Evolutionary conservation across 2,888 invertebrate species (phyloP), one percentile per base, ranked within the genome.

Genomic region (Thelaira solivaga): DNA sequence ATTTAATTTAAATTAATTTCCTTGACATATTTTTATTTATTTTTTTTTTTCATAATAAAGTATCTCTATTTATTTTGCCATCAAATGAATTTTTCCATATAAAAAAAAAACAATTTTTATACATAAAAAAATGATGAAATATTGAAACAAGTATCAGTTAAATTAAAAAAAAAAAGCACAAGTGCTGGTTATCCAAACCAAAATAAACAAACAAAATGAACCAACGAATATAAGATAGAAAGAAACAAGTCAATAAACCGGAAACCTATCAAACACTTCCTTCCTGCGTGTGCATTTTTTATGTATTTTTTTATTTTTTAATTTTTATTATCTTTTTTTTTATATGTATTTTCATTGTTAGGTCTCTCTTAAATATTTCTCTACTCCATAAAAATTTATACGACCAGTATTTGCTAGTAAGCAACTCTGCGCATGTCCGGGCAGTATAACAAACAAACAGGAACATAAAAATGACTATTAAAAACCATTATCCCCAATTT

Each of bases 211-310:
- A 65, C 57, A 64, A 64, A 49, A 43, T 43, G 22, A 22, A 69
- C 69, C 57, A 41, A 57, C 45, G 47, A 68, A 49, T 57, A 29
- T 43, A 69, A 59, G 57, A 29, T 39, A 43, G 34, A 59, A 57
- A 61, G 49, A 74, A 78, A 55, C 43, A 76, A 80, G 80, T 75
- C 78, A 78, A 75, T 78, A 80, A 80, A 80, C 77, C 80, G 77
- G 80, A 75, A 76, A 80, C 72, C 53, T 72, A 68, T 62, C 67
- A 81, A 76, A 74, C 73, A 73, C 61, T 81, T 81, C 80, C 80
- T 78, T 81, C 80, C 81, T 80, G 81, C 74, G 10, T 76, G 61
- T 62, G 47, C 31, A 1, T 49, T 64, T 26, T 71, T 16, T 36
- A 5, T 36, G 5, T n/a, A 18, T 6, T 4, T 34, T 10, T 29